Evolutionary conservation across 2,888 invertebrate species (phyloP).

Genomic region (Macrosoma leucophasiata): DNA sequence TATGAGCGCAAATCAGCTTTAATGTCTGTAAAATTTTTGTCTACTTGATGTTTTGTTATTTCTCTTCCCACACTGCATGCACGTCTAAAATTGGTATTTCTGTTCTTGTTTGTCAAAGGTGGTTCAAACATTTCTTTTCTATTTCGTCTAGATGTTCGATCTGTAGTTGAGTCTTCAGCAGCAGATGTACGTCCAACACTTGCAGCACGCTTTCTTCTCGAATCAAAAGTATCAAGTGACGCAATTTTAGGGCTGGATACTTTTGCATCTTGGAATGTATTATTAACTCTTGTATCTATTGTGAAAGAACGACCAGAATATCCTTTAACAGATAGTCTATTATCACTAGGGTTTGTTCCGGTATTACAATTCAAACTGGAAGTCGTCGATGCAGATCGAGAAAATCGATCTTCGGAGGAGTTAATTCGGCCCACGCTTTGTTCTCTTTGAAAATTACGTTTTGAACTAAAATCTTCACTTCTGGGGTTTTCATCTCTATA

Average conservation of each 20-base stretch:
- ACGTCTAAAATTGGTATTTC: slow-evolving; percentile 36
- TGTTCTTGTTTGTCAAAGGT: slow-evolving; percentile 4
- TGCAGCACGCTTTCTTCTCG: slow-evolving; percentile 47
- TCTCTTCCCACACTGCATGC: slow-evolving; percentile 58
- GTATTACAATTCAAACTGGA: too few species aligned
- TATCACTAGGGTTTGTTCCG: slow-evolving; percentile 21
- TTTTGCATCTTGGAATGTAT: slow-evolving; percentile 48
- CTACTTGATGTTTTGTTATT: slow-evolving; percentile 22
- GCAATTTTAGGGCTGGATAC: slow-evolving; percentile 13
- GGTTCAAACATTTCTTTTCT: slow-evolving; percentile 2
- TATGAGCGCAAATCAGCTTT: slow-evolving; percentile 56
- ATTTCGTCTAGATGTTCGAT: slow-evolving; percentile 8
- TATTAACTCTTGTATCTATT: slow-evolving; percentile 57
- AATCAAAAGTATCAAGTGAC: slow-evolving; percentile 42
- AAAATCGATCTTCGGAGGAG: slow-evolving; percentile 17
- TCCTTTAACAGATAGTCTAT: slow-evolving; percentile 38
- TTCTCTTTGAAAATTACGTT: slow-evolving; percentile 32
- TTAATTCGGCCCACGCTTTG: slow-evolving; percentile 32
- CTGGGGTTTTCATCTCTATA: slow-evolving; percentile 25
- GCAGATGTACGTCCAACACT: slow-evolving; percentile 58
- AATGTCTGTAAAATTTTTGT: slow-evolving; percentile 47
- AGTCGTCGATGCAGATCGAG: too few species aligned
- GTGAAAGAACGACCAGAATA: slow-evolving; percentile 45
- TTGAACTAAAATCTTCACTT: slow-evolving; percentile 29
- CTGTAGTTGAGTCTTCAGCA: too few species aligned